A percentile compares a stretch with the other conserved stretches of the same genome.
Evolutionary conservation across 2,797 vertebrate species (phyloP).

Genomic region (Monodelphis domestica): DNA sequence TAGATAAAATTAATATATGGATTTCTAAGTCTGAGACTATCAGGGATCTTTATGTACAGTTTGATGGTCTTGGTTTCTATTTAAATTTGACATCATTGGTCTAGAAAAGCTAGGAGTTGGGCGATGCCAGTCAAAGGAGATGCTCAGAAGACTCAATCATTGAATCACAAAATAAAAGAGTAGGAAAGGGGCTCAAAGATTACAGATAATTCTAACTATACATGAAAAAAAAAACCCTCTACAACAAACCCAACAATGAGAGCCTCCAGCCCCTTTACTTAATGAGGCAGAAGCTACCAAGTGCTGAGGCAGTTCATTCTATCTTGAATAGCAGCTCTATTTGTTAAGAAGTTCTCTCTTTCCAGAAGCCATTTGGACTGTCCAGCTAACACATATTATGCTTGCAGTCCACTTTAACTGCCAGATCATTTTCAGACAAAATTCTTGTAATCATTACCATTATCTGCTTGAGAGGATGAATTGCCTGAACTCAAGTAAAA

Average conservation of each 20-base stretch:
- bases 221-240: not conserved
- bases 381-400: not conserved
- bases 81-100: not conserved
- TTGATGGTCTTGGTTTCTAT: not conserved
- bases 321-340: not conserved
- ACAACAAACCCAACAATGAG: not conserved
- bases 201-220: not conserved
- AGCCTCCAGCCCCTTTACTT: not conserved
- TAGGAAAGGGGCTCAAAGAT: not conserved
- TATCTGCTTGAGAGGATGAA: not conserved
- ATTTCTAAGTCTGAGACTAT: not conserved
- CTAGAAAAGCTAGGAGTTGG: not conserved
- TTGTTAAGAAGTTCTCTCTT: not conserved
- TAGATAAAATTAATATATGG: not conserved
- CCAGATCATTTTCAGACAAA: not conserved
- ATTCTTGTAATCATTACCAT: not conserved
- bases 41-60: not conserved
- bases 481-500: not conserved
- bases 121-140: not conserved
- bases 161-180: not conserved
- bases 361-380: not conserved
- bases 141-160: not conserved
- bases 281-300: not conserved
- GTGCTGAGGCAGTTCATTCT: not conserved
- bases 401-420: not conserved